Evolutionary conservation across 2,113 vertebrate genomes (phyloP).

Genomic region (Poeciliopsis turrubarensis): DNA sequence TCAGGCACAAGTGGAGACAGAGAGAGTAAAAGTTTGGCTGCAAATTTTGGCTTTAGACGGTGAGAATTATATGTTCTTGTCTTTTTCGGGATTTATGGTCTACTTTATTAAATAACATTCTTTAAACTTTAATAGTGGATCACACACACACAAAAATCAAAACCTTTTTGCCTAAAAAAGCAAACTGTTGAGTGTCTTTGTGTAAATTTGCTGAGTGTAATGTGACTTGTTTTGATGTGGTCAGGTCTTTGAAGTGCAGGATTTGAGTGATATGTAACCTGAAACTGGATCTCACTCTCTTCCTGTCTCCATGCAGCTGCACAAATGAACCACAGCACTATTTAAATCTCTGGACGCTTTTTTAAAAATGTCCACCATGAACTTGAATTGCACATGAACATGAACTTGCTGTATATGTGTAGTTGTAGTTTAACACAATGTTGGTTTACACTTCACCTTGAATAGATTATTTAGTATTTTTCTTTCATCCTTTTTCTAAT

Average conservation of each 20-base stretch:
- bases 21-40: slow-evolving; percentile 52
- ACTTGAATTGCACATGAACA: neutral
- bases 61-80: neutral
- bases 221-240: slow-evolving; percentile 45
- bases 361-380: neutral
- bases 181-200: neutral
- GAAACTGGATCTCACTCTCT: slow-evolving; percentile 46
- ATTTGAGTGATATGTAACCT: slow-evolving; percentile 59
- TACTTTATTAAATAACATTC: neutral
- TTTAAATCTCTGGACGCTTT: neutral
- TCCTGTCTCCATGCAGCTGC: slow-evolving; percentile 54
- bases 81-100: neutral
- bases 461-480: neutral
- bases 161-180: neutral
- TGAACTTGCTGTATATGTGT: neutral
- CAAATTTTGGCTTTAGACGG: slow-evolving; percentile 12
- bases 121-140: neutral
- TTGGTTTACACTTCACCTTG: neutral
- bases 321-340: slow-evolving; percentile 41
- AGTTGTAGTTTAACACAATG: neutral
- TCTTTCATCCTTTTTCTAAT: neutral
- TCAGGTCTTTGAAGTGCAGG: slow-evolving; percentile 57
- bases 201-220: slow-evolving; percentile 26
- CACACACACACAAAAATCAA: neutral
- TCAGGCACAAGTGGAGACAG: slow-evolving; percentile 31